Evolutionary conservation across 2,797 vertebrate species (phyloP).

Genomic region (Cephalopachus bancanus): DNA sequence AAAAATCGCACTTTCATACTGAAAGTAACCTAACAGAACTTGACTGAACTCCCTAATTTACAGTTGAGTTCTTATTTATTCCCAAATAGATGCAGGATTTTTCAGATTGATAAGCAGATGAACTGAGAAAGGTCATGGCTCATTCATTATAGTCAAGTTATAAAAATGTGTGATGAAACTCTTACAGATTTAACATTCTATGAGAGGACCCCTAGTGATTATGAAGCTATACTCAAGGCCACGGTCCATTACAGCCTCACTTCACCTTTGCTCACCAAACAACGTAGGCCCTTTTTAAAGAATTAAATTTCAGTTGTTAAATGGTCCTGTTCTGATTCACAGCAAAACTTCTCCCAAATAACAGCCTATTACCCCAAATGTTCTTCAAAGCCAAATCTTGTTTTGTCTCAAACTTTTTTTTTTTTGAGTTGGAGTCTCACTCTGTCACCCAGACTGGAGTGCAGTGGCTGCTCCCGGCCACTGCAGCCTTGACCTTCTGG

Average conservation of each 20-base stretch:
- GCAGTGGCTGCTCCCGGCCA: no score
- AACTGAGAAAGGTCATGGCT: background rate
- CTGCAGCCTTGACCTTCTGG: no score
- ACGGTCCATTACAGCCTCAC: background rate
- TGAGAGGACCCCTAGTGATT: background rate
- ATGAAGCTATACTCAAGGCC: background rate
- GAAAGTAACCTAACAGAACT: background rate
- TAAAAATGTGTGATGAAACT: background rate
- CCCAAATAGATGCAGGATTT: conserved; percentile 12
- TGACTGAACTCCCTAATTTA: background rate
- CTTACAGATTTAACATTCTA: background rate
- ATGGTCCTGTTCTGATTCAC: background rate
- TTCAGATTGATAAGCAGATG: background rate
- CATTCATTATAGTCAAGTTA: background rate
- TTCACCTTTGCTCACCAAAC: background rate
- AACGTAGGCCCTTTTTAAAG: background rate
- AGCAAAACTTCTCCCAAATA: background rate
- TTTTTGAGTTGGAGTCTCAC: no score
- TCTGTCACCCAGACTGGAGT: no score
- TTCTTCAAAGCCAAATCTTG: background rate
- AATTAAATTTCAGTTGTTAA: background rate
- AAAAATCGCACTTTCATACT: background rate
- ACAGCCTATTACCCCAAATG: background rate
- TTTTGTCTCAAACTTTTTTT: no score
- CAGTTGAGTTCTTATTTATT: background rate